Conservation (phyloP, 2,888 invertebrate genomes). For the Drosophila nr. medialis region DNA sequence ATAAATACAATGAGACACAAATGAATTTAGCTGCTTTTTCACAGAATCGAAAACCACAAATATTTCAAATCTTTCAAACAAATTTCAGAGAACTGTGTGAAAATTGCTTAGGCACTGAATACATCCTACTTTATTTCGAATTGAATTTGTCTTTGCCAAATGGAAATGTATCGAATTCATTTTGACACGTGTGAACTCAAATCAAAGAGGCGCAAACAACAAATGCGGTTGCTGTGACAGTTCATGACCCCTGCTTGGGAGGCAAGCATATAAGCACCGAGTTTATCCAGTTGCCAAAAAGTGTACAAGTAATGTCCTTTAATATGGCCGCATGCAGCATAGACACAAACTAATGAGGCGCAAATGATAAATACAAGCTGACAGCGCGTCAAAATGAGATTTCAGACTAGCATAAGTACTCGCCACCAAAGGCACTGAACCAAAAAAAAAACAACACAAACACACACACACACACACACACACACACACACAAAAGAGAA, state of each 20-base stretch:
- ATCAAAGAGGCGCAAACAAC: constrained; percentile 1
- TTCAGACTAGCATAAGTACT: constrained; percentile 37
- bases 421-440: neutral
- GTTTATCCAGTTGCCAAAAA: constrained; percentile 18
- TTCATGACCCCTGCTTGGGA: constrained; percentile 32
- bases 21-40: no score
- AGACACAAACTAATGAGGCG: constrained; percentile 69
- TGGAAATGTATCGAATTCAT: constrained; percentile 4
- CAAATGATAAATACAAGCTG: constrained; percentile 75
- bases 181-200: constrained; percentile 6
- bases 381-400: constrained; percentile 41
- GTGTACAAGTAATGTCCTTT: constrained; percentile 60
- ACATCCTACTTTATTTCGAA: neutral
- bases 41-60: neutral
- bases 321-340: constrained; percentile 46
- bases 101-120: neutral
- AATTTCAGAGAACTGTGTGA: no score
- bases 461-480: neutral
- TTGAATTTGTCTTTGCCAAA: neutral
- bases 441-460: neutral
- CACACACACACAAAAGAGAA: neutral
- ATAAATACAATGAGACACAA: neutral
- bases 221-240: constrained; percentile 12
- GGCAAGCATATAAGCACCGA: constrained; percentile 11
- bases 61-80: neutral